These are phyloP conservation scores for Diabrotica balteata DNA, from an alignment of 2,888 invertebrate genomes.

Conservation along the genomic window DNA sequence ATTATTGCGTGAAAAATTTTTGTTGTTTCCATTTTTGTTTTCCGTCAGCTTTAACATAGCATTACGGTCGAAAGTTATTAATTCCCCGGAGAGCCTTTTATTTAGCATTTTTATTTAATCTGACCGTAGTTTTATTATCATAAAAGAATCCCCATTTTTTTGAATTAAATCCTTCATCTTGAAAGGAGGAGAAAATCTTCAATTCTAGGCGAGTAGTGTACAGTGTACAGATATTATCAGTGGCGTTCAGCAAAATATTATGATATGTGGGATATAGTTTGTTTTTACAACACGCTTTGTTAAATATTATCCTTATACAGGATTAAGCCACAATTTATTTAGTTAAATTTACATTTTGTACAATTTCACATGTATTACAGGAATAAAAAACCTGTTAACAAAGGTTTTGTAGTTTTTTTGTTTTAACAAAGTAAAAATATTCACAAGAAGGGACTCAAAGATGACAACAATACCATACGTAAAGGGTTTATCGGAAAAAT, in stretches of 20 bases:
- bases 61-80: constrained; percentile 49
- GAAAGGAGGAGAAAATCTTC: constrained; percentile 40
- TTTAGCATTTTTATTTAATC: constrained; percentile 61
- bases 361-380: too few relatives aligned
- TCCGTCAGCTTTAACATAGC: constrained; percentile 9
- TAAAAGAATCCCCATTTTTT: constrained; percentile 60
- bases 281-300: too few relatives aligned
- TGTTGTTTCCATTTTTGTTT: constrained; percentile 3
- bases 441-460: too few relatives aligned
- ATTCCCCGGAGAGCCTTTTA: constrained; percentile 58
- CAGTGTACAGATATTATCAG: constrained; percentile 20
- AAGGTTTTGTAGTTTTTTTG: too few relatives aligned
- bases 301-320: too few relatives aligned
- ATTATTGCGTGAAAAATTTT: background rate
- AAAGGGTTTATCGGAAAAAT: too few relatives aligned
- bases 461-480: too few relatives aligned
- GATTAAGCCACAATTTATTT: too few relatives aligned
- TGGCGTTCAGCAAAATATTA: background rate
- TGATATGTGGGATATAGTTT: too few relatives aligned
- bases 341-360: too few relatives aligned
- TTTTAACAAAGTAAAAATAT: too few relatives aligned
- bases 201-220: constrained; percentile 51
- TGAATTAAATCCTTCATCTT: constrained; percentile 58
- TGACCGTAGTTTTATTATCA: constrained; percentile 60
- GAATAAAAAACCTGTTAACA: too few relatives aligned